These are phyloP conservation scores for Agrilus planipennis DNA, from an alignment of 1,140 invertebrate species.

Conservation along the genomic window DNA sequence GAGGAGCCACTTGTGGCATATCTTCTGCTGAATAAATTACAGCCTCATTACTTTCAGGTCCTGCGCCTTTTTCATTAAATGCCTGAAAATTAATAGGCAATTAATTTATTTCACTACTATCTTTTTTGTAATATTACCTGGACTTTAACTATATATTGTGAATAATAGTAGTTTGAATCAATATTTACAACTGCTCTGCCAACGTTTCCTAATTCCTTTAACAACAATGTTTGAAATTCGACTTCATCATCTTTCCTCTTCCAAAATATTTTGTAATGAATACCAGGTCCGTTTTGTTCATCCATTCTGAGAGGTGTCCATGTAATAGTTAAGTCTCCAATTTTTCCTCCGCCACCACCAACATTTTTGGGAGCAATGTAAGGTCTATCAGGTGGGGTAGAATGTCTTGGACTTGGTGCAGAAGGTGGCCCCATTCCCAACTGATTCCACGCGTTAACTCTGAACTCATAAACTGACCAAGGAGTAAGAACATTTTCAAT, in stretches of 20 bases:
- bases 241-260: constrained; percentile 55
- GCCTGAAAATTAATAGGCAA: constrained; percentile 38
- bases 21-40: constrained; percentile 87
- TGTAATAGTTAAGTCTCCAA: constrained; percentile 83
- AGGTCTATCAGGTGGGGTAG: constrained; percentile 70
- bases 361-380: constrained; percentile 65
- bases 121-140: constrained; percentile 26
- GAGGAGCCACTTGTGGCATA: constrained; percentile 85
- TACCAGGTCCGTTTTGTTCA: constrained; percentile 77
- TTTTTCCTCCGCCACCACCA: constrained; percentile 90
- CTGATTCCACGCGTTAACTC: constrained; percentile 73
- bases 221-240: constrained; percentile 53
- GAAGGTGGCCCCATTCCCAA: constrained; percentile 67
- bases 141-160: constrained; percentile 82
- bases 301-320: constrained; percentile 69
- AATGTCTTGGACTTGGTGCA: constrained; percentile 65
- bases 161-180: constrained; percentile 66
- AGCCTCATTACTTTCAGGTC: constrained; percentile 66
- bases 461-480: constrained; percentile 83
- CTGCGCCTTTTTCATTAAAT: constrained; percentile 68
- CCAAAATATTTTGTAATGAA: constrained; percentile 88
- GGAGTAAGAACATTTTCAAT: constrained; percentile 64
- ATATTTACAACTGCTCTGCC: constrained; percentile 67
- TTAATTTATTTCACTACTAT: constrained; percentile 8
- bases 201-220: constrained; percentile 64